Conservation (phyloP, 2,113 vertebrate genomes). For the Elgaria multicarinata region DNA sequence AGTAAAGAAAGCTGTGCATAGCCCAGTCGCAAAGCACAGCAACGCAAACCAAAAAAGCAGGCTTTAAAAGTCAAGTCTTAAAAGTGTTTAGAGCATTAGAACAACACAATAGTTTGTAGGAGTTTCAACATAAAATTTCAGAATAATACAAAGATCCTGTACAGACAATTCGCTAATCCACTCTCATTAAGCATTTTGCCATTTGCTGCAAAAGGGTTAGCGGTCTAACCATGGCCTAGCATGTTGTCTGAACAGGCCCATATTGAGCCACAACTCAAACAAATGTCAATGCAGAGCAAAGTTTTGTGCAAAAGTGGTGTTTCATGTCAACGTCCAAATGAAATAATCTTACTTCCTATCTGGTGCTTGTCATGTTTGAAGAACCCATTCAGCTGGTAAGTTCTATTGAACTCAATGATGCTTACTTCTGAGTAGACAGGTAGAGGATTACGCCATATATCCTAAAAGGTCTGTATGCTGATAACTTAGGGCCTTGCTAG, state of each 20-base stretch:
- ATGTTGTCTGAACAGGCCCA: too few relatives aligned
- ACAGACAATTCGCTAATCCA: too few relatives aligned
- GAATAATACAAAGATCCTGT: too few relatives aligned
- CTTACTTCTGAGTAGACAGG: too few relatives aligned
- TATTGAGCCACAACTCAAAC: conserved; percentile 12
- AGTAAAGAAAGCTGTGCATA: conserved; percentile 45
- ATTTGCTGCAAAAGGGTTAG: too few relatives aligned
- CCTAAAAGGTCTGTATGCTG: background rate
- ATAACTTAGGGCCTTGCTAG: too few relatives aligned
- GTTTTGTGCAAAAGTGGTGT: conserved; percentile 62
- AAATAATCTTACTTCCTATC: conserved; percentile 71
- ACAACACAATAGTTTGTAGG: conserved; percentile 58
- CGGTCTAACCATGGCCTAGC: too few relatives aligned
- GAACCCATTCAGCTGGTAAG: conserved; percentile 63
- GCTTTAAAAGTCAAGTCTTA: conserved; percentile 61
- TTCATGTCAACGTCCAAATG: conserved; percentile 67
- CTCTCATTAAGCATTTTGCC: too few relatives aligned
- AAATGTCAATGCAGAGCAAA: conserved; percentile 54
- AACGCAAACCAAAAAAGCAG: conserved; percentile 60
- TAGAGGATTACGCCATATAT: too few relatives aligned
- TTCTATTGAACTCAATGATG: too few relatives aligned
- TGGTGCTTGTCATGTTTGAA: conserved; percentile 70
- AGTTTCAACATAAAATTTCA: conserved; percentile 69
- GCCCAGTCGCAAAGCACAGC: conserved; percentile 46
- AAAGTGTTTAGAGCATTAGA: conserved; percentile 66